Base-by-base conservation (phyloP, 30 jellyfish, hydroid and myxozoan genomes). In the Aurelia sp. region DNA sequence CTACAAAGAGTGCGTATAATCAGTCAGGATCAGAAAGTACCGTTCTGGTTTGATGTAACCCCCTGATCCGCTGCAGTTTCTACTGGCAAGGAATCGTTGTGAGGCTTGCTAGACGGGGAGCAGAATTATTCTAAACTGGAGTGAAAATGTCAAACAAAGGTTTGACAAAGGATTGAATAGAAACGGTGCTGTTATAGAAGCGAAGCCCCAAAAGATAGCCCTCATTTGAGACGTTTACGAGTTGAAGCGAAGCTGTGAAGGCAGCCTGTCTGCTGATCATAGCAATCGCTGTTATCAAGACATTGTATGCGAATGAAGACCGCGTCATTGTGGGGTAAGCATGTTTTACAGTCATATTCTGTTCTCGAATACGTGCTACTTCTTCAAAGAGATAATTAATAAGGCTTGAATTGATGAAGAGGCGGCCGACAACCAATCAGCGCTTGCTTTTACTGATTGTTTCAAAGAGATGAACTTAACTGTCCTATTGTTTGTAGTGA, bases 351-450 rank as follows among this genome's bases (percentile, higher is more conserved):
- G 93, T 84, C 82, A 41, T 82, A 22, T 70, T 69, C 85, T 82
- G 72, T 84, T 84, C 93, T 84, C 93, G 35, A 84, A 50, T 84
- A 84, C 81, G 77, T 84, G 93, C 85, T 74, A 84, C 48, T 84
- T 21, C 81, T 66, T 70, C 88, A 73, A 84, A 71, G 78, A 84
- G 65, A 72, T 72, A 84, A 73, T 73, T 63, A 84, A 84, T 73
- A 62, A 50, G 88, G 66, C 82, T 51, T 84, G 93, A 84, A 84
- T 84, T 72, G 93, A 48, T 72, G 82, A 72, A 84, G 93, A 84
- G 72, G 87, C 74, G 81, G 87, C 93, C 93, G 93, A 72, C 93
- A 73, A 55, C 93, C 93, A 84, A 84, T 84, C 93, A 73, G 82
- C 82, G 83, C 30, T 67, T 78, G 27, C 84, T 73, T 66, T 31